Conservation (phyloP, 92 coral and sea anemone genomes). For the Pocillopora meandrina region DNA sequence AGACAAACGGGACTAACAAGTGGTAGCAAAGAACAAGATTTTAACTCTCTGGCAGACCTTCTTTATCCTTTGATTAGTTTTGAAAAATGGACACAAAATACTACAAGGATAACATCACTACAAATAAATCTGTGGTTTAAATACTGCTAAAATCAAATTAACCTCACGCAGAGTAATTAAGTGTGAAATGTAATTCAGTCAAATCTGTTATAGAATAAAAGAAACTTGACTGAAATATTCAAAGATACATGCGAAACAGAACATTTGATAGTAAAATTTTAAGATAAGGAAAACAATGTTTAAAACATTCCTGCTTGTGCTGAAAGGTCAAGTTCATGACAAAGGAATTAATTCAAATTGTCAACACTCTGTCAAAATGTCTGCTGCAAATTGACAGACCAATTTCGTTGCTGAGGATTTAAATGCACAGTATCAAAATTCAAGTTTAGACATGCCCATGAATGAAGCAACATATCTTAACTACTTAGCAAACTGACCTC, state of each 20-base stretch:
- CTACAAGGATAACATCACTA: neutral
- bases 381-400: neutral
- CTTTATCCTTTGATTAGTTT: neutral
- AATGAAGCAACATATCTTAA: conserved; percentile 4
- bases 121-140: neutral
- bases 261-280: neutral
- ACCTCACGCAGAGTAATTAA: neutral
- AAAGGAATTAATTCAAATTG: conserved; percentile 2
- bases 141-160: conserved; percentile 10
- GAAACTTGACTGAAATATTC: neutral
- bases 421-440: neutral
- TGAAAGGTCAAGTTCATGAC: neutral
- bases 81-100: neutral
- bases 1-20: neutral
- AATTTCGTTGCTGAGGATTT: neutral
- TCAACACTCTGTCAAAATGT: neutral
- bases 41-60: neutral
- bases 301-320: neutral
- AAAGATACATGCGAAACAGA: neutral
- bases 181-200: neutral
- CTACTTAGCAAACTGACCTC: neutral
- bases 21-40: neutral
- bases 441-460: conserved; percentile 1
- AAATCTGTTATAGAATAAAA: neutral
- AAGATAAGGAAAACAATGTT: neutral